Evolutionary conservation across 2,888 invertebrate genomes (phyloP).

Genomic region (Pterostichus niger): DNA sequence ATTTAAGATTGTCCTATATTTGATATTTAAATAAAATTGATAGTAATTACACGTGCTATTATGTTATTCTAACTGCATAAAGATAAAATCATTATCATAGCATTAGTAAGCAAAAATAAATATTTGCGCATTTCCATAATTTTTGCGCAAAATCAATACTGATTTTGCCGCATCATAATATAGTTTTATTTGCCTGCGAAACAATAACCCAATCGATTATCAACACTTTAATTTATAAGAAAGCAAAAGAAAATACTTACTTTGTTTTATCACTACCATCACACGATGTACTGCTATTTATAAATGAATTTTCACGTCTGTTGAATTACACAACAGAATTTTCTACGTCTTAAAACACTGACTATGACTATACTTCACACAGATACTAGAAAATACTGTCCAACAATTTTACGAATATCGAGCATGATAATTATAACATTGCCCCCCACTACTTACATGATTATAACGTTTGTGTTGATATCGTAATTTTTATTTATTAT

Average conservation of each 20-base stretch:
- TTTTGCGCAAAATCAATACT: constrained; percentile 27
- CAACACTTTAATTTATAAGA: not conserved
- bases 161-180: not conserved
- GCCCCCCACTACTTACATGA: constrained; percentile 20
- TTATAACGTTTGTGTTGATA: constrained; percentile 2
- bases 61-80: not conserved
- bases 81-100: constrained; percentile 8
- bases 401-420: not conserved
- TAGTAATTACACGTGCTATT: not conserved
- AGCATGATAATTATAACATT: not conserved
- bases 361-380: not conserved
- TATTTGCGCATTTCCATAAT: not conserved
- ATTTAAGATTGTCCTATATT: too few species aligned
- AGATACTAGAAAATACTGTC: constrained; percentile 12
- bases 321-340: constrained; percentile 8
- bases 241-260: constrained; percentile 24
- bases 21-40: too few species aligned
- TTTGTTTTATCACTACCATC: constrained; percentile 14
- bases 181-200: not conserved
- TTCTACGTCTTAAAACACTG: not conserved
- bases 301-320: constrained; percentile 33
- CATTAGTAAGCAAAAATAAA: not conserved
- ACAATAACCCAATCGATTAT: not conserved
- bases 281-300: constrained; percentile 28
- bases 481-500: constrained; percentile 13